Conservation (phyloP, 2,113 vertebrate species). For the Onychostruthus taczanowskii region DNA sequence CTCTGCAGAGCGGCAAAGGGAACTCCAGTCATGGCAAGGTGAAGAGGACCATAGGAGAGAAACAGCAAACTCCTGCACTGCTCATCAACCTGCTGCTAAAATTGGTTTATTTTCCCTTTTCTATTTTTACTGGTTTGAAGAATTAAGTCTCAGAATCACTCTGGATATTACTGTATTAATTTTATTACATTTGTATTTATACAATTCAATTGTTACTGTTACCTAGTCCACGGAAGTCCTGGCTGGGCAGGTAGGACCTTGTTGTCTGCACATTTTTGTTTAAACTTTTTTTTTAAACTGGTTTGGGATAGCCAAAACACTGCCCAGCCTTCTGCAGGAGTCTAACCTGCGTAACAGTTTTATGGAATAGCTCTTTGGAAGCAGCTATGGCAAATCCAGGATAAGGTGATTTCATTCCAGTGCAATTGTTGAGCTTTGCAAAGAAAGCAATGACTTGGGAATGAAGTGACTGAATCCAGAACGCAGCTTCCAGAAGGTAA, state of each 20-base stretch:
- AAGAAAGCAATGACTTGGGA: not conserved
- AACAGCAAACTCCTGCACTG: not conserved
- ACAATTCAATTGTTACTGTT: not conserved
- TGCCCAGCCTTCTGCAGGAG: not conserved
- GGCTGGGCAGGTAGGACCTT: not conserved
- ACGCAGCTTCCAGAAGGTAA: conserved; percentile 13
- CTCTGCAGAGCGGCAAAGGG: fast-evolving
- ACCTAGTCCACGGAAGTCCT: not conserved
- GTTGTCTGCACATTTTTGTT: not conserved
- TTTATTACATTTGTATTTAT: not conserved
- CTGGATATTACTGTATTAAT: not conserved
- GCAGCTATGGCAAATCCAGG: not conserved
- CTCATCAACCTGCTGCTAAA: not conserved
- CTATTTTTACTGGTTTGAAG: not conserved
- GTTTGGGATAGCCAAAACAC: not conserved
- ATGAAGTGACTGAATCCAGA: conserved; percentile 7
- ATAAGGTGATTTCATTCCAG: not conserved
- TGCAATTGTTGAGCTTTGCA: not conserved
- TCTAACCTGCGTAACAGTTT: not conserved
- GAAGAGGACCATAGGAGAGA: not conserved
- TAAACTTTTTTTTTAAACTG: not conserved
- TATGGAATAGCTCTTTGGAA: not conserved
- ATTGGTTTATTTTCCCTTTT: not conserved
- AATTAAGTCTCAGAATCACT: not conserved
- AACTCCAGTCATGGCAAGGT: not conserved